Percentiles rank a stretch among this genome's conserved stretches.
These are phyloP conservation scores for Rutpela maculata DNA, from an alignment of 2,888 invertebrate species.

Conservation along the genomic window DNA sequence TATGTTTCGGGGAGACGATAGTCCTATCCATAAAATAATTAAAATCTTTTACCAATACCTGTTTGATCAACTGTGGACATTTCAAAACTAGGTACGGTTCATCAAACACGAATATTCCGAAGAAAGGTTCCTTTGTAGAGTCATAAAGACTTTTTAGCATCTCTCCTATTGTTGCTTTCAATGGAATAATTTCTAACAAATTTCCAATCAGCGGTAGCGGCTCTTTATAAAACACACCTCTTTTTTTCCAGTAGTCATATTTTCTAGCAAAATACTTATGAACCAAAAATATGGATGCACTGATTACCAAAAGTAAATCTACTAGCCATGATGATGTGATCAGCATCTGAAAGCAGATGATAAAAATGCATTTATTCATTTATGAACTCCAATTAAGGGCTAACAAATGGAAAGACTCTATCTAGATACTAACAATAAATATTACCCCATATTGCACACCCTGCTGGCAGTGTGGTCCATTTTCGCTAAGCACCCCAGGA, in stretches of 20 bases:
- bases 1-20: constrained; percentile 8
- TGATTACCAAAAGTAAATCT: constrained; percentile 62
- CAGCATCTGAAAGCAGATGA: constrained; percentile 39
- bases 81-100: constrained; percentile 74
- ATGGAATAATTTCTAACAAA: constrained; percentile 37
- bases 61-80: constrained; percentile 74
- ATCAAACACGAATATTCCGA: constrained; percentile 69
- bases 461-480: no score
- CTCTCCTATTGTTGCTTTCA: constrained; percentile 45
- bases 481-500: no score
- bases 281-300: constrained; percentile 39
- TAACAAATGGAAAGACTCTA: no score
- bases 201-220: constrained; percentile 54
- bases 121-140: not conserved
- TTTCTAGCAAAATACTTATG: no score
- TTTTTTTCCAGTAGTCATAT: no score
- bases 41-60: constrained; percentile 73
- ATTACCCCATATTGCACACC: no score
- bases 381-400: no score
- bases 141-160: no score
- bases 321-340: constrained; percentile 41
- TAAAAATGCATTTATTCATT: no score
- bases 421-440: no score
- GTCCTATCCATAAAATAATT: no score
- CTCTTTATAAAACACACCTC: no score